Percentiles rank a stretch among this genome's conserved stretches.
Conservation (phyloP, 1,140 invertebrate genomes). For the Sitophilus oryzae region DNA sequence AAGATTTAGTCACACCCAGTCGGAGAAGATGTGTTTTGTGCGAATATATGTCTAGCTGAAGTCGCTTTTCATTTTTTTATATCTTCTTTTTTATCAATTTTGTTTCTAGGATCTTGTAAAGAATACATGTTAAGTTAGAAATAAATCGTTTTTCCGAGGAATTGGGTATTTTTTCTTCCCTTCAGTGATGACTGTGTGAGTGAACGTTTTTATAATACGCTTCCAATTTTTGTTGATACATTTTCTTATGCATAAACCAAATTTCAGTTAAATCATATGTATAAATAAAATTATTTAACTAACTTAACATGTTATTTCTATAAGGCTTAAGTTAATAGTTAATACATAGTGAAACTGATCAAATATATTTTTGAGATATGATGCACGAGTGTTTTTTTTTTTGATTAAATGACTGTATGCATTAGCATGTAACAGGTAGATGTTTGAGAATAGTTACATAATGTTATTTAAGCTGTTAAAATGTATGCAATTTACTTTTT, state of each 20-base stretch:
- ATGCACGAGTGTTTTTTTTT: not conserved
- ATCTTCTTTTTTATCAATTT: not conserved
- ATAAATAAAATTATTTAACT: conserved; percentile 5
- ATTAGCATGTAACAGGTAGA: not conserved
- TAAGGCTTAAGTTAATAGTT: too few relatives aligned
- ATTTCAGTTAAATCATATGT: not conserved
- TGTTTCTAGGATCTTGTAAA: conserved; percentile 12
- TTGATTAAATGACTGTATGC: not conserved
- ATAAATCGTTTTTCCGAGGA: conserved; percentile 4
- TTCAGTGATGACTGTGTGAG: too few relatives aligned
- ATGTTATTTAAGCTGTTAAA: not conserved
- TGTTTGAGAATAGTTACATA: not conserved
- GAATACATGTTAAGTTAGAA: conserved; percentile 14
- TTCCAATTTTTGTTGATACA: conserved; percentile 2
- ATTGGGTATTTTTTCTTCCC: not conserved
- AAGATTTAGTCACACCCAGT: conserved; percentile 3
- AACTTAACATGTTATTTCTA: not conserved
- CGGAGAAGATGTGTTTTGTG: conserved; percentile 26
- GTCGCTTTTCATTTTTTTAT: conserved; percentile 8
- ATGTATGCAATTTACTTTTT: too few relatives aligned
- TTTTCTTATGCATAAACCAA: conserved; percentile 2
- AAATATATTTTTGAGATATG: too few relatives aligned
- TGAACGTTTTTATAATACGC: conserved; percentile 7
- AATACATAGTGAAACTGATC: too few relatives aligned
- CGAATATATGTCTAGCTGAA: conserved; percentile 1